phyloP scores from a whole-genome alignment of 2,797 vertebrate genomes.

The Mormyrus hasselquistii region DNA sequence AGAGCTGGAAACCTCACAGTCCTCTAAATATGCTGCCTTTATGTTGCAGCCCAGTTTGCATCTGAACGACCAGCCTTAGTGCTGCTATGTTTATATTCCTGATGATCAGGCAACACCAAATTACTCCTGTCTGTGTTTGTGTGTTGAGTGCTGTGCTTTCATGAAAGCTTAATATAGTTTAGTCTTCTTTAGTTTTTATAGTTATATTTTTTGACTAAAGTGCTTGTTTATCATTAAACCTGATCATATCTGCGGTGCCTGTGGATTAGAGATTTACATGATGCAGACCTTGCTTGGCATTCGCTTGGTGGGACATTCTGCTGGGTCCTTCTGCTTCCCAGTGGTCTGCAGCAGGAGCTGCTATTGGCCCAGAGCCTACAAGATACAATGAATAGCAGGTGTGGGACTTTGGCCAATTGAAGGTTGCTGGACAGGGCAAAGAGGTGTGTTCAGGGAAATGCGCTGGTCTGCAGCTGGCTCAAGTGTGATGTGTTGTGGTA shows the following conservation, averaged over 20 bases:
- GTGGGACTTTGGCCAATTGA: neutral
- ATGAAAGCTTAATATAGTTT: neutral
- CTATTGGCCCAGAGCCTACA: neutral
- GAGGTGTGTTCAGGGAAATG: neutral
- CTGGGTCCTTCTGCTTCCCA: neutral
- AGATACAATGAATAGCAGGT: neutral
- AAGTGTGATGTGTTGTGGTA: neutral
- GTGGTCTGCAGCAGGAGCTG: neutral
- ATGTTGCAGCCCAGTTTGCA: neutral
- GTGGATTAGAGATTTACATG: neutral
- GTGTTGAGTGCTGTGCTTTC: neutral
- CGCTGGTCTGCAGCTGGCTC: neutral
- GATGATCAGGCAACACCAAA: conserved; percentile 14
- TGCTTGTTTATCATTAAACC: neutral
- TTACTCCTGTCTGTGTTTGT: neutral
- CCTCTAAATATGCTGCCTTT: conserved; percentile 18
- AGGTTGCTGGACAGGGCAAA: neutral
- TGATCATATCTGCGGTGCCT: neutral
- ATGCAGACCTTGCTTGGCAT: neutral
- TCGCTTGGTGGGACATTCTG: neutral
- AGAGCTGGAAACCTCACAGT: conserved; percentile 14
- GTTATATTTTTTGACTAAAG: neutral
- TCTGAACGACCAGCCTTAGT: neutral
- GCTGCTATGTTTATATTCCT: conserved; percentile 7
- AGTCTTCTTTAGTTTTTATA: neutral